These are phyloP conservation scores for Pollimyrus isidori DNA, from an alignment of 2,113 vertebrate genomes.

Conservation along the genomic window DNA sequence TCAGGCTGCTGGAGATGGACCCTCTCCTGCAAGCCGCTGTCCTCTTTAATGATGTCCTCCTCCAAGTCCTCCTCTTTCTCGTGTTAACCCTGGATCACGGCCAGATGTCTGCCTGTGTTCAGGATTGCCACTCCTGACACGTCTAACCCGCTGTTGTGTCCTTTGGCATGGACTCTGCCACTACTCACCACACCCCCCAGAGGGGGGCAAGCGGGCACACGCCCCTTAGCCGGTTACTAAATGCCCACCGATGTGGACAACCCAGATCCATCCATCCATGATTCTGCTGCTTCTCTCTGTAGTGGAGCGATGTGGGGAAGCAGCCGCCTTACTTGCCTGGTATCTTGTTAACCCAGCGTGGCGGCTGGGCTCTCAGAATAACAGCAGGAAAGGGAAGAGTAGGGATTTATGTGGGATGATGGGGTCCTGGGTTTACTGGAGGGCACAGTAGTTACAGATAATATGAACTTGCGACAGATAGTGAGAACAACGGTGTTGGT, in stretches of 20 bases:
- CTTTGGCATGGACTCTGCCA: not conserved
- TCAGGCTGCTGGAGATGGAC: not conserved
- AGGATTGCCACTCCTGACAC: not conserved
- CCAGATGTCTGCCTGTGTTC: not conserved
- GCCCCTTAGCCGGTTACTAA: not conserved
- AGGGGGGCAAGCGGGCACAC: not conserved
- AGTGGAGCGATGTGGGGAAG: not conserved
- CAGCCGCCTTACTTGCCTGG: not conserved
- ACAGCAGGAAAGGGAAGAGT: not conserved
- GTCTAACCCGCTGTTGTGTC: not conserved
- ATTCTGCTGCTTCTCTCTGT: not conserved
- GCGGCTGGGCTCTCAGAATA: not conserved
- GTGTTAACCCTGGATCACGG: not conserved
- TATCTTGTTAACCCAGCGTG: not conserved
- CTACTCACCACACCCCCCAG: not conserved
- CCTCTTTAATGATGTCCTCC: not conserved
- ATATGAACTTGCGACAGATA: not conserved
- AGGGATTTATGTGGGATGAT: not conserved
- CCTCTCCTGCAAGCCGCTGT: not conserved
- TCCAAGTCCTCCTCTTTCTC: not conserved
- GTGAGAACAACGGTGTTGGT: not conserved
- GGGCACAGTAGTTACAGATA: not conserved
- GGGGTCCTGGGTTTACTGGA: not conserved
- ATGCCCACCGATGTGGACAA: not conserved
- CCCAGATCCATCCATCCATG: not conserved